phyloP scores from a whole-genome alignment of 2,113 vertebrate genomes.

The Engraulis encrasicolus region DNA sequence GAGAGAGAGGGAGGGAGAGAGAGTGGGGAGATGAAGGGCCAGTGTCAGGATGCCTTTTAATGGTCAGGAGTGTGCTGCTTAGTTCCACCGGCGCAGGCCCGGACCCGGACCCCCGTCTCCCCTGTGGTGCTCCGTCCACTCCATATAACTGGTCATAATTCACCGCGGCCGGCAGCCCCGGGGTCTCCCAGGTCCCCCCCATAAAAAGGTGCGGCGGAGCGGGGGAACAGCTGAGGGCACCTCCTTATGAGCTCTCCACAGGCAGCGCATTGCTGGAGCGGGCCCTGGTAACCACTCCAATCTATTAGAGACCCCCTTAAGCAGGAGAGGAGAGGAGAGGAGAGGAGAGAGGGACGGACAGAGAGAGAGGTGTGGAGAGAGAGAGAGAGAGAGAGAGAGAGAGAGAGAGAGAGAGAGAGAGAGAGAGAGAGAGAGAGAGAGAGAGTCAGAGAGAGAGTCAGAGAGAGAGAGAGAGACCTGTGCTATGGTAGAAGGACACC shows the following conservation, averaged over 20 bases:
- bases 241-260: slow-evolving; percentile 68
- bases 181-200: slow-evolving; percentile 75
- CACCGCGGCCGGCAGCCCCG: slow-evolving; percentile 80
- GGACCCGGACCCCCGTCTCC: too few relatives aligned
- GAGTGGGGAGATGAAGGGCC: slow-evolving; percentile 74
- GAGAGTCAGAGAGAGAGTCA: not conserved
- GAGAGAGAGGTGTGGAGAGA: not conserved
- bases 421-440: not conserved
- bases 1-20: slow-evolving; percentile 25
- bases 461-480: not conserved
- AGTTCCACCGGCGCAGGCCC: slow-evolving; percentile 75
- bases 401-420: not conserved
- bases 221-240: slow-evolving; percentile 72
- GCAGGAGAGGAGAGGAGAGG: not conserved
- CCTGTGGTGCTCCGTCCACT: slow-evolving; percentile 71
- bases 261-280: slow-evolving; percentile 71
- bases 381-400: not conserved
- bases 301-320: slow-evolving; percentile 17
- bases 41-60: slow-evolving; percentile 79
- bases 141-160: slow-evolving; percentile 80
- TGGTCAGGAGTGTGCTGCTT: slow-evolving; percentile 77
- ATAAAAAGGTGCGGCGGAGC: slow-evolving; percentile 76
- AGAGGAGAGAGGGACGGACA: not conserved
- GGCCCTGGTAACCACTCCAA: slow-evolving; percentile 61
- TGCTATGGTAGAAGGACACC: too few relatives aligned